Conservation (phyloP, 2,888 invertebrate genomes). For the Acanthosepion pharaonis region DNA sequence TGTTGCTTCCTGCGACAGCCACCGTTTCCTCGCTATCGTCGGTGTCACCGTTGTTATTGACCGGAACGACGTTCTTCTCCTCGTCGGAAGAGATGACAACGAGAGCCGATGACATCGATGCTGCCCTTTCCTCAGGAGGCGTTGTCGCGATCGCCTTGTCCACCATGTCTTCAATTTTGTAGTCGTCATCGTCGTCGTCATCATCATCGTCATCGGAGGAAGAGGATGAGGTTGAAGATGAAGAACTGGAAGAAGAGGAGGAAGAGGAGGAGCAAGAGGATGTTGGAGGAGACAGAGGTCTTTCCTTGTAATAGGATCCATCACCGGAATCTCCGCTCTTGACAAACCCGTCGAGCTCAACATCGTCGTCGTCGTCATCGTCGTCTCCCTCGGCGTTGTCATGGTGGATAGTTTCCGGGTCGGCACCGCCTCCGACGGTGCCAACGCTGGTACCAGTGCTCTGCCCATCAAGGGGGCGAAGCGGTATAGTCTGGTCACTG, state of each 20-base stretch:
- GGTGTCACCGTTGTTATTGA: not conserved
- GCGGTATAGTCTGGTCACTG: not conserved
- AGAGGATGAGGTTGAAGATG: not conserved
- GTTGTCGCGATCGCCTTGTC: not conserved
- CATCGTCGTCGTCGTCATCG: slow-evolving; percentile 40
- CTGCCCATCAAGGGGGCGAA: not conserved
- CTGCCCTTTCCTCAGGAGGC: not conserved
- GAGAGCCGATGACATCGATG: not conserved
- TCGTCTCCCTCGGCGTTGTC: not conserved
- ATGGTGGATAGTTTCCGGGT: not conserved
- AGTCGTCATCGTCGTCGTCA: not conserved
- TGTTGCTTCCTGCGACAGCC: not conserved
- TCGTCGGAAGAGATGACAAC: not conserved
- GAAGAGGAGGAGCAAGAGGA: not conserved
- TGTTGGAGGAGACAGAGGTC: not conserved
- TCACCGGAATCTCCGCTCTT: slow-evolving; percentile 13
- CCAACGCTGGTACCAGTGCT: not conserved
- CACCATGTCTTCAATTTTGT: not conserved
- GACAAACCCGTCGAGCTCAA: not conserved
- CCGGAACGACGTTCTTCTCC: not conserved
- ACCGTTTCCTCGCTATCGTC: not conserved
- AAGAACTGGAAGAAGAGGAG: not conserved
- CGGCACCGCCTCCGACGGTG: not conserved
- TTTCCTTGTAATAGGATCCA: not conserved
- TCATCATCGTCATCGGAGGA: not conserved